These are phyloP conservation scores for Ginglymostoma cirratum DNA, from an alignment of 2,113 vertebrate species.

Conservation along the genomic window DNA sequence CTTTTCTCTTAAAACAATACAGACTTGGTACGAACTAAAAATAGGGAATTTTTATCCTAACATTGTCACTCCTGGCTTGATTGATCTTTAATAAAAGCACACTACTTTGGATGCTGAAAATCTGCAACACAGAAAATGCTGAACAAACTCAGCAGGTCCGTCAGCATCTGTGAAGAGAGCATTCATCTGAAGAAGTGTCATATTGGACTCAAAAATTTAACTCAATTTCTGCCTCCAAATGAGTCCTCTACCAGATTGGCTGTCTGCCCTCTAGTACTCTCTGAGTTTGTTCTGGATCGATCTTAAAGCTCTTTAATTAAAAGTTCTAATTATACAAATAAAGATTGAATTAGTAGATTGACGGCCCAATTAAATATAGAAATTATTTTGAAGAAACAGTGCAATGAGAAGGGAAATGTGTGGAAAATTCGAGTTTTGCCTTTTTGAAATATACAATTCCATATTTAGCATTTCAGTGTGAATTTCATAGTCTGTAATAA, in stretches of 20 bases:
- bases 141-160: too few relatives aligned
- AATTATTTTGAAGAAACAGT: background rate
- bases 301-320: background rate
- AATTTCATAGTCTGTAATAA: background rate
- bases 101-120: too few relatives aligned
- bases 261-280: too few relatives aligned
- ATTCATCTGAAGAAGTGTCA: too few relatives aligned
- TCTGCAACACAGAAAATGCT: too few relatives aligned
- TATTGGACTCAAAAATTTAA: too few relatives aligned
- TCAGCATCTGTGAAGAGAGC: too few relatives aligned
- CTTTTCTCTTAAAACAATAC: background rate
- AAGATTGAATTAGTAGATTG: background rate
- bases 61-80: background rate
- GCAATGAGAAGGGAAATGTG: background rate
- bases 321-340: background rate
- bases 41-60: background rate
- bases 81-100: too few relatives aligned
- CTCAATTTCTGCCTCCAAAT: too few relatives aligned
- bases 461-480: background rate
- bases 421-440: background rate
- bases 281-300: too few relatives aligned
- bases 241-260: too few relatives aligned
- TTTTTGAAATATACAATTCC: background rate
- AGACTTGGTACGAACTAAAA: background rate
- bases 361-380: background rate